Conservation (phyloP, 2,797 vertebrate species). For the Hapalemur alaotrensis region DNA sequence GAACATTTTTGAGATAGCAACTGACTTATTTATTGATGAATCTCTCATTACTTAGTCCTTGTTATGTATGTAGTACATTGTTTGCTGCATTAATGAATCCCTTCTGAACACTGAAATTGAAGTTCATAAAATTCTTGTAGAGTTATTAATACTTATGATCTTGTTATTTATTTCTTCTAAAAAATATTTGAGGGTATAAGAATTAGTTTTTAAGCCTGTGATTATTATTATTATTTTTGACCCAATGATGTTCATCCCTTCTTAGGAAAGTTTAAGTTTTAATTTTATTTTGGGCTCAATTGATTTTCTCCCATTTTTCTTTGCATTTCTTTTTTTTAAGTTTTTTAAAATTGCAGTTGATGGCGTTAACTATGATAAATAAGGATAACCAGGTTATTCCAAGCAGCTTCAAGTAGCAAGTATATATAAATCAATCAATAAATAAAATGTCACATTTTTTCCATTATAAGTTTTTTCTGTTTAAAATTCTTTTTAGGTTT, state of each 20-base stretch:
- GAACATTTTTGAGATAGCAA: conserved; percentile 4
- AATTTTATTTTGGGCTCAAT: neutral
- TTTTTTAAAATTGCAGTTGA: neutral
- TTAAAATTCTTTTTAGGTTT: neutral
- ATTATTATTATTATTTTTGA: neutral
- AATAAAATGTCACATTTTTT: neutral
- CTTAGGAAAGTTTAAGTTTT: neutral
- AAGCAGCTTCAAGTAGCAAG: neutral
- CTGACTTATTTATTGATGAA: neutral
- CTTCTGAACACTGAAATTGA: neutral
- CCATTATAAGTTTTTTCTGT: neutral
- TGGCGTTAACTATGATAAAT: neutral
- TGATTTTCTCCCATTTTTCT: neutral
- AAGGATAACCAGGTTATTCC: neutral
- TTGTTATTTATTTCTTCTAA: neutral
- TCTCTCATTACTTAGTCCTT: neutral
- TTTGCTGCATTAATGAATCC: conserved; percentile 11
- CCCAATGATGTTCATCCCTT: neutral
- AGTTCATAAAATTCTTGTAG: neutral
- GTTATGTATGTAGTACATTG: neutral
- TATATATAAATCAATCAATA: neutral
- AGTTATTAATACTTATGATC: neutral
- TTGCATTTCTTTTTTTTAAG: neutral
- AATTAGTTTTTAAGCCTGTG: neutral
- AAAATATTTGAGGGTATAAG: neutral